Evolutionary conservation across 1,140 invertebrate genomes (phyloP).

Genomic region (Drusus annulatus): DNA sequence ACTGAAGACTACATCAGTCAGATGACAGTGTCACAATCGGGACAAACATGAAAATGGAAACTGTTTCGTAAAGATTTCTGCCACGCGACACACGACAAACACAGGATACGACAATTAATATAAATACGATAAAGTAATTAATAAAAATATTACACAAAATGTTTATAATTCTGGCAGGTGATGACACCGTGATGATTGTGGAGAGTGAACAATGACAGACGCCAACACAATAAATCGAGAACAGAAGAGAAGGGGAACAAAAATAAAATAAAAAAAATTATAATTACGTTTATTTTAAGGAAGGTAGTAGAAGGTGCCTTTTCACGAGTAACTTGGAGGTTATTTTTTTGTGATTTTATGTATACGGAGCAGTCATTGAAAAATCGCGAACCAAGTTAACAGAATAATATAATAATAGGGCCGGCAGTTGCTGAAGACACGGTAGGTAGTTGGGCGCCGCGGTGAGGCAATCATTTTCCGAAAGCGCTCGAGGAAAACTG

Average conservation of each 20-base stretch:
- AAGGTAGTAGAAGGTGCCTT: background rate
- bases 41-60: too few relatives aligned
- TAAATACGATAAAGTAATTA: too few relatives aligned
- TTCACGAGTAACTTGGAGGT: background rate
- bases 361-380: background rate
- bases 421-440: background rate
- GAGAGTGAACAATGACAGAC: background rate
- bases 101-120: too few relatives aligned
- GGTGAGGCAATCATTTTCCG: constrained; percentile 50
- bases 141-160: too few relatives aligned
- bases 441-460: background rate
- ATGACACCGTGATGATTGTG: too few relatives aligned
- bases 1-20: too few relatives aligned
- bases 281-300: too few relatives aligned
- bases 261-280: too few relatives aligned
- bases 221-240: background rate
- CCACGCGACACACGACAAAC: too few relatives aligned
- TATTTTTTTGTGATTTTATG: background rate
- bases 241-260: background rate
- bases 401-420: background rate
- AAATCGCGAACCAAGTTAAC: constrained; percentile 5
- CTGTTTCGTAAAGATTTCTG: too few relatives aligned
- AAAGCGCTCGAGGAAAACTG: constrained; percentile 54
- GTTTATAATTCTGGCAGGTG: too few relatives aligned
- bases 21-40: too few relatives aligned